These are phyloP conservation scores for Natator depressus DNA, from an alignment of 2,113 vertebrate genomes.

Conservation along the genomic window DNA sequence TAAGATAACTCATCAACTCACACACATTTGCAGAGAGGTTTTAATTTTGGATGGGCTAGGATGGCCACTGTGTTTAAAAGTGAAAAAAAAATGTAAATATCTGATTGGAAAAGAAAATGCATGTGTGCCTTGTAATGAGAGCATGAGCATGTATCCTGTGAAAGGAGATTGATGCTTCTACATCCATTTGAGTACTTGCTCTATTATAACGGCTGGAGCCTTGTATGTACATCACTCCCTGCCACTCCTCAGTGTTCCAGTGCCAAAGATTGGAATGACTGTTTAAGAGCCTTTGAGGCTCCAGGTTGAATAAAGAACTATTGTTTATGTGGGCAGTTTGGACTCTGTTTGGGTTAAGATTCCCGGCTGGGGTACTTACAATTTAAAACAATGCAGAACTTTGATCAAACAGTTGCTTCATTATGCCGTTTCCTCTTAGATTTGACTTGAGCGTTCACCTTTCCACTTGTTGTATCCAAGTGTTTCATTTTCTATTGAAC, in stretches of 20 bases:
- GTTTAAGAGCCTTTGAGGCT: background rate
- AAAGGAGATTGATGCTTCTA: no score
- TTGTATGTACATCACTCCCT: background rate
- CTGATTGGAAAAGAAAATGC: background rate
- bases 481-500: background rate
- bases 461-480: background rate
- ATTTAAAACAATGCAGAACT: background rate
- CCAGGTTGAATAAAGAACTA: background rate
- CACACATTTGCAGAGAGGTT: background rate
- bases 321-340: background rate
- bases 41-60: background rate
- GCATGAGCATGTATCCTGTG: no score
- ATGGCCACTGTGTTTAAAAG: no score
- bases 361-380: background rate
- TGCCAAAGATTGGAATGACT: background rate
- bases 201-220: no score
- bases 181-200: accelerated
- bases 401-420: background rate
- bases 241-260: background rate
- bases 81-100: no score
- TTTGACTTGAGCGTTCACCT: background rate
- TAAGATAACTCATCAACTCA: background rate
- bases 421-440: background rate
- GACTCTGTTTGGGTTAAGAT: background rate
- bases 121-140: no score